Base-by-base conservation (phyloP, 2,113 vertebrate genomes). In the Vidua chalybeata region DNA sequence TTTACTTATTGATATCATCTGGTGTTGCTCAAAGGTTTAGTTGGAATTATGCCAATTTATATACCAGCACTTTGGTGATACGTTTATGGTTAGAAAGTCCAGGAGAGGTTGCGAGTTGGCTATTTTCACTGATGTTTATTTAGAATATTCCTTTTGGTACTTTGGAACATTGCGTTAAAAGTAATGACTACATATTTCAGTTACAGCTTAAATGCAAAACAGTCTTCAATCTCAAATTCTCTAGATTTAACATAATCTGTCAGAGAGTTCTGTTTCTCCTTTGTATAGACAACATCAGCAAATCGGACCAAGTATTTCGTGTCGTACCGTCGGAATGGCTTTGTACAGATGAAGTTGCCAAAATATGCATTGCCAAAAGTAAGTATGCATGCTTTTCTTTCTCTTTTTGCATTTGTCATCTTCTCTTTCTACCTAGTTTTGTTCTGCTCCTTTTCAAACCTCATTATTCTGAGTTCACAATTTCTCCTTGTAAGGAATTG, bases 301-400 rank as follows among this genome's bases (percentile, higher is more conserved):
- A 99, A 99, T 96, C 97, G 97, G 35, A 99, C 99, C 72, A 99
- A 98, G 75, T 98, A 99, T 94, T 99, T 98, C 0, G 98, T 99
- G 48, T 99, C 99, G 8, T 98, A 99, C 39, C 98, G 96, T 13
- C 98, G 99, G 48, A 98, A 97, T 26, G 98, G 98, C 27, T 99
- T 99, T 72, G 97, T 99, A 41, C 99, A 98, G 96, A 99, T 99
- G 99, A 99, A 98, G 86, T 97, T 99, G 83, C 99, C 99, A 39
- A 99, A 99, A 96, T 99, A 99, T 0, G 97, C 99, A 1, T 73
- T 99, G 78, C 98, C 99, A 6, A 99, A 99, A 99, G 99, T 99
- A 98, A 90, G 97, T 49, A 26, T 10, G 15, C 6, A 14, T 5
- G 4, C 24, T 77, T 94, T 89, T 58, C 20, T 22, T 10, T 39